Conservation (phyloP, 2,113 vertebrate genomes). For the Bufo gargarizans region DNA sequence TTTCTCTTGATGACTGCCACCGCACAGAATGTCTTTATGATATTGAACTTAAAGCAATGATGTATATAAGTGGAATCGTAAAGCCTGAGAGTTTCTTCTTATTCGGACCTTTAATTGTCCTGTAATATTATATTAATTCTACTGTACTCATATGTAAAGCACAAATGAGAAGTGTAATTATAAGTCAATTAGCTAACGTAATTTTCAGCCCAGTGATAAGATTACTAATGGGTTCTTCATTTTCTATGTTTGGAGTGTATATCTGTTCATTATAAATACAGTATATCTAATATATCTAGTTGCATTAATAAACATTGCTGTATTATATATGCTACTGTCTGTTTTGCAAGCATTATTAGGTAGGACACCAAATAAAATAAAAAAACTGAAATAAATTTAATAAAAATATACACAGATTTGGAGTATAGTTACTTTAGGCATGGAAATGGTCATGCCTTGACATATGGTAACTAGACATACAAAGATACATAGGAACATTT, state of each 20-base stretch:
- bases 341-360: background rate
- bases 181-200: conserved; percentile 57
- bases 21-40: conserved; percentile 29
- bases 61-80: conserved; percentile 17
- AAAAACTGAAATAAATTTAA: too few relatives aligned
- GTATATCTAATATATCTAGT: background rate
- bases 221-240: conserved; percentile 10
- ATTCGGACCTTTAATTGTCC: conserved; percentile 58
- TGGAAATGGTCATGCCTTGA: too few relatives aligned
- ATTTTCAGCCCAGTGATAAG: conserved; percentile 55
- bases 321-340: background rate
- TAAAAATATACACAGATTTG: too few relatives aligned
- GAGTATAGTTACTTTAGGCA: too few relatives aligned
- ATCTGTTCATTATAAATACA: background rate
- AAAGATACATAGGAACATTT: too few relatives aligned
- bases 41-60: conserved; percentile 34
- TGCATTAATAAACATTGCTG: background rate
- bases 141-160: conserved; percentile 57
- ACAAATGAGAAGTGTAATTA: conserved; percentile 59
- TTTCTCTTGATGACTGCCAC: background rate
- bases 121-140: background rate
- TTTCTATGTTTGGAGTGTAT: background rate
- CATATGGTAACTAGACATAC: too few relatives aligned
- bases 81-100: conserved; percentile 21
- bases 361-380: background rate